Base-by-base conservation (phyloP, 1,140 invertebrate genomes). In the Aplysia californica region DNA sequence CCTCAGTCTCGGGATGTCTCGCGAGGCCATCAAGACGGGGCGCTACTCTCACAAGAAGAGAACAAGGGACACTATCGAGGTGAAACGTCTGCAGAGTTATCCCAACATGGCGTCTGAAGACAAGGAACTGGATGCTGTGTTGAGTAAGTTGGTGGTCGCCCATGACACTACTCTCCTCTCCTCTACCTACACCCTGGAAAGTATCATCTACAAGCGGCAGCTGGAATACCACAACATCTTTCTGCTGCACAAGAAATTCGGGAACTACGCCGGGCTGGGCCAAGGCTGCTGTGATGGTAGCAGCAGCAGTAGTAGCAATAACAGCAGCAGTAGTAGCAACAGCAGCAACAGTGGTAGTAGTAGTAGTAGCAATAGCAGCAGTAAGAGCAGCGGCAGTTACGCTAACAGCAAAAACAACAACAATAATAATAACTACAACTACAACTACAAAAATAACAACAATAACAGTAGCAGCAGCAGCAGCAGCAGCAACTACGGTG, bases 1-100 rank as follows among this genome's bases (percentile, higher is more conserved):
- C 61, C 56, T 82, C n/a, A 59, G 55, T n/a, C 64, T 83, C 26
- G 85, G 85, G 20, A 86, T 86, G 85, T 84, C 84, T 10, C 81
- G 80, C n/a, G 39, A 69, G 20, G 82, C 83, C 21, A 85, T 85
- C 33, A 84, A 84, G 71, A 85, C 83, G 15, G 84, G 84, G 20
- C 78, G 84, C 0, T 85, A 85, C 61, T 84, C 84, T 2, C 79
- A 83, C 36, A 79, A 75, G 39, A 85, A 84, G 67, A 79, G 84
- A 44, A 83, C 84, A 3, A 68, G 50, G 50, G 82, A 85, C 75
- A 84, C 80, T 23, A 58, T 80, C 31, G 83, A 84, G 68, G 80
- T 85, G 55, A 84, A 83, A 69, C 38, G 68, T 33, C 70, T 85
- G n/a, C 70, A 81, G 38, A 56, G 41, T 1, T 21, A 21, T 61